A percentile compares a stretch with the other conserved stretches of the same genome.
Evolutionary conservation across 1,140 invertebrate genomes (phyloP).

Genomic region (Drosophila ohnishii): DNA sequence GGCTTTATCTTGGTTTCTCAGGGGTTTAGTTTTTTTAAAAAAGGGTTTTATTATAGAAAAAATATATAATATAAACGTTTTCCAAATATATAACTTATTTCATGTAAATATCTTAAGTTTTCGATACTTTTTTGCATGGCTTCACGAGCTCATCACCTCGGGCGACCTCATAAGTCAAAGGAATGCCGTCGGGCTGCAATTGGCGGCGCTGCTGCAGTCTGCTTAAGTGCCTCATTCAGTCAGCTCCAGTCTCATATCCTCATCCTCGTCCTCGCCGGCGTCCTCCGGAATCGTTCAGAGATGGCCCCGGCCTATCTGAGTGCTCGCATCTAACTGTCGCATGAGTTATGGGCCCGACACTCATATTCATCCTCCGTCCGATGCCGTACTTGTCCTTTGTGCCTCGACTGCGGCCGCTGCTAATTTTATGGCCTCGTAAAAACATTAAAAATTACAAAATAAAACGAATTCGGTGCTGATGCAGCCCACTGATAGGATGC

Average conservation of each 20-base stretch:
- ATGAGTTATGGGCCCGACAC: conserved; percentile 58
- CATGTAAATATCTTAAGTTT: background rate
- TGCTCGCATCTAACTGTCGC: conserved; percentile 62
- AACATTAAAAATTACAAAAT: conserved; percentile 74
- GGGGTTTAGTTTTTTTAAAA: too few relatives aligned
- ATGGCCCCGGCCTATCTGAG: conserved; percentile 56
- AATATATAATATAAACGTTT: background rate
- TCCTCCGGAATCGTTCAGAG: conserved; percentile 25
- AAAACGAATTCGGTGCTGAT: conserved; percentile 41
- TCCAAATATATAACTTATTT: background rate
- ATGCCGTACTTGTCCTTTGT: conserved; percentile 23
- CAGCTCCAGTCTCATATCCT: conserved; percentile 25
- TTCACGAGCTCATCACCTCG: conserved; percentile 21
- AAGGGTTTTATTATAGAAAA: too few relatives aligned
- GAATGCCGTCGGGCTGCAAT: conserved; percentile 60
- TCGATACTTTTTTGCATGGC: conserved; percentile 1
- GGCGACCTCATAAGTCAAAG: conserved; percentile 69
- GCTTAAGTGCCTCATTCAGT: conserved; percentile 59
- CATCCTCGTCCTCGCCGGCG: background rate
- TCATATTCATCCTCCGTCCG: conserved; percentile 14
- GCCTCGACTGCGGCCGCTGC: conserved; percentile 28
- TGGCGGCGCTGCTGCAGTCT: conserved; percentile 43
- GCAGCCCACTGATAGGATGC: conserved; percentile 16
- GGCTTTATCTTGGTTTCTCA: background rate
- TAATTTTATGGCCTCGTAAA: conserved; percentile 78